phyloP scores from a whole-genome alignment of 2,113 vertebrate genomes.

The Melozone crissalis region DNA sequence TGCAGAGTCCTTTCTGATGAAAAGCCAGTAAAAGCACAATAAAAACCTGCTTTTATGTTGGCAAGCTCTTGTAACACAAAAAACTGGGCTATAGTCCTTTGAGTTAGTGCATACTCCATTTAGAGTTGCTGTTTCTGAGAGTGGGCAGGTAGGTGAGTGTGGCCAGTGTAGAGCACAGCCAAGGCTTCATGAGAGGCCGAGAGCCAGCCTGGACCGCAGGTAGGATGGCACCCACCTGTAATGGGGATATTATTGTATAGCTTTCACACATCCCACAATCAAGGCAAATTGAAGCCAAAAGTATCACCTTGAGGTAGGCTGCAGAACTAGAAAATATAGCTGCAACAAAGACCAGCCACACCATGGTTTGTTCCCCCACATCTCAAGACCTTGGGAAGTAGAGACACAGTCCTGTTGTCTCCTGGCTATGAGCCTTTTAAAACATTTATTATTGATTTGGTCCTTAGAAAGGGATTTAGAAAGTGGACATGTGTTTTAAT shows the following conservation, averaged over 20 bases:
- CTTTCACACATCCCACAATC: not conserved
- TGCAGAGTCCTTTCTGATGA: not conserved
- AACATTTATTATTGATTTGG: fast-evolving
- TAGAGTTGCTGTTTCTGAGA: not conserved
- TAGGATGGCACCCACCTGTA: not conserved
- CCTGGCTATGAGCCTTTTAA: not conserved
- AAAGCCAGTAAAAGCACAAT: not conserved
- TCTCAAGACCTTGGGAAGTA: not conserved
- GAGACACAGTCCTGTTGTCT: not conserved
- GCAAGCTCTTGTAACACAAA: not conserved
- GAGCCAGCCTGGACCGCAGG: not conserved
- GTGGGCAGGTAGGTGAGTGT: not conserved
- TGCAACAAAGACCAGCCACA: not conserved
- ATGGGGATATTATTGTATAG: not conserved
- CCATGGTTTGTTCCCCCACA: not conserved
- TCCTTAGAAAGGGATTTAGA: not conserved
- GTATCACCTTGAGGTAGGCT: not conserved
- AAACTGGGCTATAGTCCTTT: not conserved
- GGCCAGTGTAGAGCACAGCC: fast-evolving
- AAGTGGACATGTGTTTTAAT: fast-evolving
- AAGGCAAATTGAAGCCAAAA: not conserved
- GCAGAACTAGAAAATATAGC: not conserved
- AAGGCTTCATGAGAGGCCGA: not conserved
- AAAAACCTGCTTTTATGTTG: not conserved
- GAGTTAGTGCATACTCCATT: not conserved